Conservation (phyloP, 2,797 vertebrate species). For the Telmatherina bonti region DNA sequence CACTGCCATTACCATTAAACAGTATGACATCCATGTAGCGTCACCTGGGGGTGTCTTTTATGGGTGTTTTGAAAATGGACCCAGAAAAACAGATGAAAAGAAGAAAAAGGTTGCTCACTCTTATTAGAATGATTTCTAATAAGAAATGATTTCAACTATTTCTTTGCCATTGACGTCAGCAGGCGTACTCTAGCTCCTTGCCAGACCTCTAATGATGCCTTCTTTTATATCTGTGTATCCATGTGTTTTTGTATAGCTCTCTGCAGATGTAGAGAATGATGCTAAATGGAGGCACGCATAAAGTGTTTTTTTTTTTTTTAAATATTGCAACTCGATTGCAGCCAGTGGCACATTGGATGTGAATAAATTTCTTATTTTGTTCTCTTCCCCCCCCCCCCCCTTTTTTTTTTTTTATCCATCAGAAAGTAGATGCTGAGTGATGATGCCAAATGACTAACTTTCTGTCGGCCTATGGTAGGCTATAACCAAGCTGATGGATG, state of each 20-base stretch:
- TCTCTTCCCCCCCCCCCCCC: neutral
- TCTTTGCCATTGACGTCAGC: constrained; percentile 7
- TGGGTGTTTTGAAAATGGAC: constrained; percentile 18
- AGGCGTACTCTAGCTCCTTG: constrained; percentile 10
- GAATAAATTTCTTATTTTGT: constrained; percentile 4
- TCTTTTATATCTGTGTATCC: constrained; percentile 2
- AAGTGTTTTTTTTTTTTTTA: constrained; percentile 26
- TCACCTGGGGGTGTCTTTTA: constrained; percentile 21
- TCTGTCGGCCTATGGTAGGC: neutral
- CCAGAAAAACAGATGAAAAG: constrained; percentile 1
- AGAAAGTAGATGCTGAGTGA: neutral
- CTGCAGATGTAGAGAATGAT: constrained; percentile 1
- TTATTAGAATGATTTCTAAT: neutral
- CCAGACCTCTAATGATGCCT: constrained; percentile 40
- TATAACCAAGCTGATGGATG: too few species aligned
- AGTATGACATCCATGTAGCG: neutral
- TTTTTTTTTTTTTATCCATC: constrained; percentile 2
- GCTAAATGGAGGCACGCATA: constrained; percentile 10
- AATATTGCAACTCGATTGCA: constrained; percentile 13
- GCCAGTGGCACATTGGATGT: constrained; percentile 42
- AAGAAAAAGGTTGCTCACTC: neutral
- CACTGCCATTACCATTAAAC: constrained; percentile 20
- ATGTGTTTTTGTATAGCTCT: constrained; percentile 8
- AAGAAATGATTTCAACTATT: neutral
- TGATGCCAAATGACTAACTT: neutral